phyloP scores from a whole-genome alignment of 2,888 invertebrate genomes.

The Halictus quadricinctus region DNA sequence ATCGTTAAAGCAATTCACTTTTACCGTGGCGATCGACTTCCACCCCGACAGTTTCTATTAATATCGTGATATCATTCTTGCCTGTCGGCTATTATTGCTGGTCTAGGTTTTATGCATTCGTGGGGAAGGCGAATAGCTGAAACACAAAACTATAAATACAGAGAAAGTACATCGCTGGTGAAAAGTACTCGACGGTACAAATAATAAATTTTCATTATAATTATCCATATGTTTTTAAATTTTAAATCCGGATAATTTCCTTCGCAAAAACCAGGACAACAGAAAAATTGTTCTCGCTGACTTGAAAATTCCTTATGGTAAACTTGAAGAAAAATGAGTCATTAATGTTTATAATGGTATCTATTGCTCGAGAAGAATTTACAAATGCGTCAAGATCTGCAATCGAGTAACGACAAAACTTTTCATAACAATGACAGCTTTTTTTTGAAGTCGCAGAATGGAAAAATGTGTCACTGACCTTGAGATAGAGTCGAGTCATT shows the following conservation, averaged over 20 bases:
- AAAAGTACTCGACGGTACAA: not conserved
- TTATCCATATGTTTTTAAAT: too few species aligned
- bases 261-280: not conserved
- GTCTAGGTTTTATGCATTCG: not conserved
- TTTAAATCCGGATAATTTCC: not conserved
- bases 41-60: not conserved
- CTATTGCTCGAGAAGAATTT: not conserved
- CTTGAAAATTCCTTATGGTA: too few species aligned
- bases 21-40: constrained; percentile 20
- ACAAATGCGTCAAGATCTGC: not conserved
- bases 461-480: not conserved
- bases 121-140: not conserved
- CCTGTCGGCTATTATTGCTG: not conserved
- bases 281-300: not conserved
- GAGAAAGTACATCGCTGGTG: not conserved
- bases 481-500: too few species aligned
- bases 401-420: too few species aligned
- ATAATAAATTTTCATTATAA: too few species aligned
- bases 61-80: not conserved
- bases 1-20: constrained; percentile 56
- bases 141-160: not conserved
- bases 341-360: not conserved
- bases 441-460: too few species aligned
- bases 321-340: too few species aligned
- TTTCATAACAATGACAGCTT: not conserved